phyloP scores from a whole-genome alignment of 2,113 vertebrate genomes.

The Muscicapa adusta region DNA sequence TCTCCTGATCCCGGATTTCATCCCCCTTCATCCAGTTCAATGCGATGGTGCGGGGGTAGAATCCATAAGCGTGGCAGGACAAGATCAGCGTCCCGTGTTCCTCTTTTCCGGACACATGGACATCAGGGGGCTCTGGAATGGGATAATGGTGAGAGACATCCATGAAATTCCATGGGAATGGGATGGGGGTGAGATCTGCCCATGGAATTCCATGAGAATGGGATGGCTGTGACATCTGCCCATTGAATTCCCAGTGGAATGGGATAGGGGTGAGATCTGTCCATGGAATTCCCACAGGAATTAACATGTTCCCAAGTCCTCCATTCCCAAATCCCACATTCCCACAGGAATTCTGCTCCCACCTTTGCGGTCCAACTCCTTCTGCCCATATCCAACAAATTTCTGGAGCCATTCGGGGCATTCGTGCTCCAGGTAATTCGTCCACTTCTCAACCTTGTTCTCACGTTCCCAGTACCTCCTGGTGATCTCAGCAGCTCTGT shows the following conservation, averaged over 20 bases:
- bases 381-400: neutral
- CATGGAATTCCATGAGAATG: too few species aligned
- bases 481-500: too few species aligned
- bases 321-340: neutral
- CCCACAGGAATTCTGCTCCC: neutral
- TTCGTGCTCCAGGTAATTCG: too few species aligned
- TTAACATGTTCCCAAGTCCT: neutral
- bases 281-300: neutral
- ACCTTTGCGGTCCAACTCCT: neutral
- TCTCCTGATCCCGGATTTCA: neutral
- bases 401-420: neutral
- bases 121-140: neutral
- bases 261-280: too few species aligned
- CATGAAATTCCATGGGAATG: too few species aligned
- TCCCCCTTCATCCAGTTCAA: neutral
- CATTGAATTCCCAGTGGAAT: too few species aligned
- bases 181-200: too few species aligned
- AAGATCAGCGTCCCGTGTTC: neutral
- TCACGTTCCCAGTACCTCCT: too few species aligned
- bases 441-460: rapidly evolving
- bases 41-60: neutral
- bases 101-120: neutral
- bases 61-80: neutral
- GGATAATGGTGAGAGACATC: too few species aligned
- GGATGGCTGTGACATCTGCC: too few species aligned